Percentiles rank a stretch among this genome's conserved stretches.
Evolutionary conservation across 2,888 invertebrate species (phyloP).

Genomic region (Podotricha telesiphe): DNA sequence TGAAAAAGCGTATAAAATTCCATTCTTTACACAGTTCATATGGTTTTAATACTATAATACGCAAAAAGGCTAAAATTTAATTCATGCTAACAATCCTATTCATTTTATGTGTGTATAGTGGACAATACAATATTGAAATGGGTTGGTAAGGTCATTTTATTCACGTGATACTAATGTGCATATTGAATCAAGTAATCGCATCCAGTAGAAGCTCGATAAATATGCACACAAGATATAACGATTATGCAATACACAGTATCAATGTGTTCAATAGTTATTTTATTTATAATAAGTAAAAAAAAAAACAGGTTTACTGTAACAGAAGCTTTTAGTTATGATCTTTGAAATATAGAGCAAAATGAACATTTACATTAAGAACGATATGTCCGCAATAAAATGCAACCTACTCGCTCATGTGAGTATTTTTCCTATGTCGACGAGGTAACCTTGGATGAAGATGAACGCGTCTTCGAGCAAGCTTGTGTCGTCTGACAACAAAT

Average conservation of each 20-base stretch:
- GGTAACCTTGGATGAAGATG: conserved; percentile 75
- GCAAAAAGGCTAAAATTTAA: conserved; percentile 43
- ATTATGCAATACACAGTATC: conserved; percentile 5
- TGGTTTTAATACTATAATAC: not conserved
- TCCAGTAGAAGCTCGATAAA: conserved; percentile 44
- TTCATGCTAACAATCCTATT: conserved; percentile 62
- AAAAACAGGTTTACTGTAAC: too few relatives aligned
- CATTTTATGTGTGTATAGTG: conserved; percentile 61
- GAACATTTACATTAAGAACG: conserved; percentile 41
- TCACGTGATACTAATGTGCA: conserved; percentile 64
- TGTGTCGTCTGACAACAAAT: conserved; percentile 80
- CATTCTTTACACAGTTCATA: not conserved
- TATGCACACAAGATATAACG: conserved; percentile 32
- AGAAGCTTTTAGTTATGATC: not conserved
- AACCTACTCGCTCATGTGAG: conserved; percentile 42
- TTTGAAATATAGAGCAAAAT: conserved; percentile 1
- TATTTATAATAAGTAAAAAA: too few relatives aligned
- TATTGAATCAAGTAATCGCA: conserved; percentile 52
- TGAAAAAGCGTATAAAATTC: not conserved
- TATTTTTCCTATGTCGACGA: conserved; percentile 44
- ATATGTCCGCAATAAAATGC: conserved; percentile 45
- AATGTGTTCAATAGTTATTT: too few relatives aligned
- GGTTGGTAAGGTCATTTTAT: conserved; percentile 77
- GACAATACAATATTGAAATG: conserved; percentile 67
- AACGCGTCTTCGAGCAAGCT: conserved; percentile 75